These are phyloP conservation scores for Chrysolina oricalcia DNA, from an alignment of 2,888 invertebrate genomes.

Conservation along the genomic window DNA sequence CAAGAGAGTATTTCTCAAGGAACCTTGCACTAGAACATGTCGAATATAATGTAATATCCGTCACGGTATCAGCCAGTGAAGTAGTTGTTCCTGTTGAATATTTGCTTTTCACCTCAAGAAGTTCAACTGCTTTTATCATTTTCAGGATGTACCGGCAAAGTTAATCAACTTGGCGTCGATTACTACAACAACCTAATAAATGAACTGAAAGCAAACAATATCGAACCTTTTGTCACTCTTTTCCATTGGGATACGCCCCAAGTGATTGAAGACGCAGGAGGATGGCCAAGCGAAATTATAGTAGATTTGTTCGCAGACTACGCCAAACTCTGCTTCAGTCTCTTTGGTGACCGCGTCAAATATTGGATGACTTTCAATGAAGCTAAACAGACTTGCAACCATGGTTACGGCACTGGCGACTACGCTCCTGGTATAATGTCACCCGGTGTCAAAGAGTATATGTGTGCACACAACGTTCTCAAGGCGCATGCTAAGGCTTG, in stretches of 20 bases:
- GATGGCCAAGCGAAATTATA: slow-evolving; percentile 29
- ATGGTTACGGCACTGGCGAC: slow-evolving; percentile 53
- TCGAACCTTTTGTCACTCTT: slow-evolving; percentile 74
- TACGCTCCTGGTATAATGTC: slow-evolving; percentile 66
- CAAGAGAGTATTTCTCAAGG: too few relatives aligned
- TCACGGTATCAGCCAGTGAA: too few relatives aligned
- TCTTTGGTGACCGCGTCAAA: slow-evolving; percentile 65
- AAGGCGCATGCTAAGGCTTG: slow-evolving; percentile 80
- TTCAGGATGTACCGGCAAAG: slow-evolving; percentile 73
- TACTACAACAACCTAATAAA: slow-evolving; percentile 51
- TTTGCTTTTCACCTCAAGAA: too few relatives aligned
- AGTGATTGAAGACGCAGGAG: slow-evolving; percentile 65
- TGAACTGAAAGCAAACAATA: slow-evolving; percentile 72
- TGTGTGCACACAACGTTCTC: slow-evolving; percentile 78
- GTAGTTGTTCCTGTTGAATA: too few relatives aligned
- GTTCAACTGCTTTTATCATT: neutral
- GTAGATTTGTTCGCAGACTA: slow-evolving; percentile 71
- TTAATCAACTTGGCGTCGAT: slow-evolving; percentile 81
- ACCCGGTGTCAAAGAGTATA: slow-evolving; percentile 76
- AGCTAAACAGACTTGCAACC: slow-evolving; percentile 63
- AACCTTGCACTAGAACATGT: too few relatives aligned
- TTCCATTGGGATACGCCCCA: slow-evolving; percentile 76
- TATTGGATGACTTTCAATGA: slow-evolving; percentile 75
- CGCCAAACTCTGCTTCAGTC: slow-evolving; percentile 69
- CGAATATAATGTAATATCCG: too few relatives aligned